phyloP scores from a whole-genome alignment of 2,113 vertebrate species.

The Cebidichthys violaceus region DNA sequence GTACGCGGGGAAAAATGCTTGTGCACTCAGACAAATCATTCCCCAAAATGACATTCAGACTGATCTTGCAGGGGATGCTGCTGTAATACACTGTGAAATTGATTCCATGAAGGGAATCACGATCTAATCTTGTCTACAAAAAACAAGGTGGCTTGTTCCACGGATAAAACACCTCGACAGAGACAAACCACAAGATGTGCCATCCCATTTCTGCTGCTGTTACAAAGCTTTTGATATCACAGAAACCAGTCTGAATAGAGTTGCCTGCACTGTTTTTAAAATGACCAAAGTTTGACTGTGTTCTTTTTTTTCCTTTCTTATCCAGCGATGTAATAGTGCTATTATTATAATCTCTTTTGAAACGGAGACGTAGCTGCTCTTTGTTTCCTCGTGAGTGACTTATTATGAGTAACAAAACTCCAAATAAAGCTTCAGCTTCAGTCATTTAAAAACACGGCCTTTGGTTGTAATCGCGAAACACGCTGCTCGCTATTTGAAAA shows the following conservation, averaged over 20 bases:
- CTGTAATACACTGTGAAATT: slow-evolving; percentile 83
- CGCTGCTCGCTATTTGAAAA: slow-evolving; percentile 14
- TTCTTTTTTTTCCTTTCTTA: background rate
- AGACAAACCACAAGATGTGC: slow-evolving; percentile 44
- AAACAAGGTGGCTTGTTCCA: slow-evolving; percentile 71
- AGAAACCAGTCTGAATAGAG: slow-evolving; percentile 1
- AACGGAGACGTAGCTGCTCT: background rate
- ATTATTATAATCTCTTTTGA: slow-evolving; percentile 1
- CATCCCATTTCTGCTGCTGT: slow-evolving; percentile 17
- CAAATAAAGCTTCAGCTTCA: slow-evolving; percentile 1
- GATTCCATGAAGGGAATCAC: slow-evolving; percentile 85
- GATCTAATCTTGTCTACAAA: slow-evolving; percentile 78
- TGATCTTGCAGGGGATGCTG: slow-evolving; percentile 78
- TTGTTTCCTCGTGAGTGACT: background rate
- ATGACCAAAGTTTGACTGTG: background rate
- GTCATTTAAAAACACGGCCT: slow-evolving; percentile 7
- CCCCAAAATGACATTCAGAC: slow-evolving; percentile 80
- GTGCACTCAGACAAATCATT: slow-evolving; percentile 77
- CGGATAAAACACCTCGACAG: slow-evolving; percentile 54
- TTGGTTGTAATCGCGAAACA: slow-evolving; percentile 16
- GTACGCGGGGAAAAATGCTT: slow-evolving; percentile 69
- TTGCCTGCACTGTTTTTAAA: slow-evolving; percentile 20
- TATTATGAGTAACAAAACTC: slow-evolving; percentile 4
- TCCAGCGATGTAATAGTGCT: background rate
- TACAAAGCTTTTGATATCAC: slow-evolving; percentile 29